Evolutionary conservation across 2,797 vertebrate species (phyloP).

Genomic region (Benthosema pterotum): DNA sequence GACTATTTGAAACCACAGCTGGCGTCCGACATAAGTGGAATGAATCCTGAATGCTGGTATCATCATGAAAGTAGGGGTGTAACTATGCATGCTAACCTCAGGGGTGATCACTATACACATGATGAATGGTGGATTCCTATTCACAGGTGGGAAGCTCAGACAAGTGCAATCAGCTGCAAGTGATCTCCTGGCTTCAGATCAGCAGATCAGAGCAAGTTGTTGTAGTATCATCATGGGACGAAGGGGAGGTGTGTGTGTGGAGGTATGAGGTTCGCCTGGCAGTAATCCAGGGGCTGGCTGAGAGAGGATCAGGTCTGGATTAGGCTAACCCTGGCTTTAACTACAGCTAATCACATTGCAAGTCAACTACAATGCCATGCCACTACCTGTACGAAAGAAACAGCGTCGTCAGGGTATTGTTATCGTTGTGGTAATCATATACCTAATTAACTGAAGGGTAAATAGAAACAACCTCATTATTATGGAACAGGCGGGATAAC

Average conservation of each 20-base stretch:
- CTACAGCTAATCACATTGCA: constrained; percentile 62
- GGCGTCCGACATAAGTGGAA: too few relatives aligned
- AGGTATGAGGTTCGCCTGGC: constrained; percentile 16
- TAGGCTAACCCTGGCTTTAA: constrained; percentile 62
- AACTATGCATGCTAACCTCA: too few relatives aligned
- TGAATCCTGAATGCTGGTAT: too few relatives aligned
- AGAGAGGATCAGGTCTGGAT: constrained; percentile 65
- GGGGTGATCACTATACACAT: too few relatives aligned
- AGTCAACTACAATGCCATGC: constrained; percentile 60
- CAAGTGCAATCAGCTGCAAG: background rate
- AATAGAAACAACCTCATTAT: too few relatives aligned
- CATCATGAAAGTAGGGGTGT: too few relatives aligned
- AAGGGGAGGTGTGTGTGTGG: background rate
- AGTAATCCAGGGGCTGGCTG: constrained; percentile 59
- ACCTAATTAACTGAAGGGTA: too few relatives aligned
- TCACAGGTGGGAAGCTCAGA: background rate
- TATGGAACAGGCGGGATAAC: too few relatives aligned
- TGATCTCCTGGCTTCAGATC: background rate
- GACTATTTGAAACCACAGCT: too few relatives aligned
- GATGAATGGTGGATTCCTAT: too few relatives aligned
- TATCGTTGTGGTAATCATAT: too few relatives aligned
- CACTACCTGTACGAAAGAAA: constrained; percentile 29
- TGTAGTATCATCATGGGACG: background rate
- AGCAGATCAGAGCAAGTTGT: constrained; percentile 10
- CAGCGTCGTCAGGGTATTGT: too few relatives aligned